Conservation (phyloP, 2,888 invertebrate genomes). For the Caenorhabditis sp. region DNA sequence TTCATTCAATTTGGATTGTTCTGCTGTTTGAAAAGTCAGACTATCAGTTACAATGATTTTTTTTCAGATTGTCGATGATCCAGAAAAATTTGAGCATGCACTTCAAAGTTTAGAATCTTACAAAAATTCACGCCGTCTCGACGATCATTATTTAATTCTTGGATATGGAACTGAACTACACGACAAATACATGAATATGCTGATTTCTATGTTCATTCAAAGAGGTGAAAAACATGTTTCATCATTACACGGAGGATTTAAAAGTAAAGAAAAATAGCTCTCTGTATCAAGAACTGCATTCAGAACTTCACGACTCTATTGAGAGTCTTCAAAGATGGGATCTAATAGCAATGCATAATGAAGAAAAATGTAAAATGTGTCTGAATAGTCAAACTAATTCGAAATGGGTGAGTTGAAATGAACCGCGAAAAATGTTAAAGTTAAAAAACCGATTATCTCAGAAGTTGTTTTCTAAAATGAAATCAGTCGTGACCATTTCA, state of each 20-base stretch:
- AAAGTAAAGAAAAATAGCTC: conserved; percentile 83
- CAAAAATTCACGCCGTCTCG: conserved; percentile 88
- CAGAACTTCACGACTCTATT: conserved; percentile 50
- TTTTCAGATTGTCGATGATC: conserved; percentile 94
- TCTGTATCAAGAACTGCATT: background rate
- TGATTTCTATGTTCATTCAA: conserved; percentile 96
- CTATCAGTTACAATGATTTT: background rate
- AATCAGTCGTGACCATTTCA: conserved; percentile 47
- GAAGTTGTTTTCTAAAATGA: conserved; percentile 58
- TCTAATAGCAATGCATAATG: conserved; percentile 52
- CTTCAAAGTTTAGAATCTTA: conserved; percentile 93
- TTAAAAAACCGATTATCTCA: too few relatives aligned
- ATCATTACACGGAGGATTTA: conserved; percentile 93
- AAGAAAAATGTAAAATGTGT: conserved; percentile 46
- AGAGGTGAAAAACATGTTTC: conserved; percentile 95
- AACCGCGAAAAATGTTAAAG: too few relatives aligned
- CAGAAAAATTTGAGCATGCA: conserved; percentile 94
- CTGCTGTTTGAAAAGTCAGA: conserved; percentile 87
- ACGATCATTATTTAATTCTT: conserved; percentile 88
- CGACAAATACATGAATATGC: conserved; percentile 93
- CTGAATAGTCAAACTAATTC: conserved; percentile 10
- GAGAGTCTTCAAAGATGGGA: conserved; percentile 44
- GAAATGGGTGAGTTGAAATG: conserved; percentile 50
- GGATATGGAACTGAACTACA: conserved; percentile 84
- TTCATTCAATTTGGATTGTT: conserved; percentile 97